Percentiles rank a stretch among this genome's conserved stretches.
These are phyloP conservation scores for Benitochromis conjunctus DNA, from an alignment of 2,113 vertebrate genomes.

Conservation along the genomic window DNA sequence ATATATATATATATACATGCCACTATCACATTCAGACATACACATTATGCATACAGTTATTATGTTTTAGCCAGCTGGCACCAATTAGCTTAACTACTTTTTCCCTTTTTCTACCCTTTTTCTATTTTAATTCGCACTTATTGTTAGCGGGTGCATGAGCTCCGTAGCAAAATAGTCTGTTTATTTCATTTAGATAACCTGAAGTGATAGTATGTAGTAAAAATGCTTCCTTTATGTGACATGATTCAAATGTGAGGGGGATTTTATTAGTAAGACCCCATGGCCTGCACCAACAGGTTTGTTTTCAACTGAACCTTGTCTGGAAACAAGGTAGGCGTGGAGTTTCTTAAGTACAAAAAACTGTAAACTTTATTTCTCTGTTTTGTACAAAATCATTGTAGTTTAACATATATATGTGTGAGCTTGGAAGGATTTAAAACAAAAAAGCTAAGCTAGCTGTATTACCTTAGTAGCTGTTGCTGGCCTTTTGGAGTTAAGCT, in stretches of 20 bases:
- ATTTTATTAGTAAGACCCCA: background rate
- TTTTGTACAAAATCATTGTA: fast-evolving
- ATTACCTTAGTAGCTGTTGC: background rate
- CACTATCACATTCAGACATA: background rate
- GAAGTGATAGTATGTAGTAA: background rate
- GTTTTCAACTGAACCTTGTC: background rate
- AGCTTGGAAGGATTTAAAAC: background rate
- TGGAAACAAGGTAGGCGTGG: background rate
- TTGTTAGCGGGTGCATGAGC: background rate
- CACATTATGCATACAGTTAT: background rate
- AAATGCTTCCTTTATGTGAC: background rate
- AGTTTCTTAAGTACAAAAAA: background rate
- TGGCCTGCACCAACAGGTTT: background rate
- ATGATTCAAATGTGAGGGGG: background rate
- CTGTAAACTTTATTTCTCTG: background rate
- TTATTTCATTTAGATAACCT: background rate
- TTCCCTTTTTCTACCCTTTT: background rate
- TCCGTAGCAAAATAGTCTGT: background rate
- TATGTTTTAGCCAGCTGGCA: background rate
- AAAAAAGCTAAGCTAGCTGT: background rate
- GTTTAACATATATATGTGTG: background rate
- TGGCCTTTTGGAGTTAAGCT: background rate
- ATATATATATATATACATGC: background rate
- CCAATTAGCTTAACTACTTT: background rate
- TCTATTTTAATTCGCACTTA: background rate